Evolutionary conservation across 2,888 invertebrate species (phyloP).

Genomic region (Amiota minor): DNA sequence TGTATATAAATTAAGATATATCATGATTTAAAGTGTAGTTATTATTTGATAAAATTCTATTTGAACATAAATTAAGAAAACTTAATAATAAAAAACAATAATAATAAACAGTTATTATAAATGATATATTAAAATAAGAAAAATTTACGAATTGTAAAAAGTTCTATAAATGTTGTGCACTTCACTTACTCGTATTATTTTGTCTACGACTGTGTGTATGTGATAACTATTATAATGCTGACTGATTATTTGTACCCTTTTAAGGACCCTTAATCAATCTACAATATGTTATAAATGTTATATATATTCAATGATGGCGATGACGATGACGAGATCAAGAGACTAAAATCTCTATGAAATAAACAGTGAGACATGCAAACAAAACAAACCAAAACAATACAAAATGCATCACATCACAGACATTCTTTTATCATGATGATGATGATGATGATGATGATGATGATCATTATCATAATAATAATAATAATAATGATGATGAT

Average conservation of each 20-base stretch:
- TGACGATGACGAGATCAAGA: slow-evolving; percentile 3
- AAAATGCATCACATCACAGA: neutral
- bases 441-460: slow-evolving; percentile 1
- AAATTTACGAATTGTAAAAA: no score
- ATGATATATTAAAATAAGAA: no score
- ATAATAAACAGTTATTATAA: no score
- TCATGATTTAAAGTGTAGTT: no score
- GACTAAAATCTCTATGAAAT: neutral
- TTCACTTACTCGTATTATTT: neutral
- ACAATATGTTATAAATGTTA: neutral
- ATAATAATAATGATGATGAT: slow-evolving; percentile 1
- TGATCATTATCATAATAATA: neutral
- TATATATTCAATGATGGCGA: neutral
- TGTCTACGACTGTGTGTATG: neutral
- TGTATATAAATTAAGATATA: no score
- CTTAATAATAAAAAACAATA: no score
- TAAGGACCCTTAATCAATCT: slow-evolving; percentile 68
- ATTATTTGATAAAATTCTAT: no score
- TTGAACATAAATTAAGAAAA: no score
- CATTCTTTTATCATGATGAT: neutral
- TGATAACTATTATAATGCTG: slow-evolving; percentile 16
- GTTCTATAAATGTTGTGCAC: neutral
- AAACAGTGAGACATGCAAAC: no score
- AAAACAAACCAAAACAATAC: neutral
- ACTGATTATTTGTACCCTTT: slow-evolving; percentile 65